Base-by-base conservation (phyloP, 2,888 invertebrate species). In the Drosophila heteroneura region DNA sequence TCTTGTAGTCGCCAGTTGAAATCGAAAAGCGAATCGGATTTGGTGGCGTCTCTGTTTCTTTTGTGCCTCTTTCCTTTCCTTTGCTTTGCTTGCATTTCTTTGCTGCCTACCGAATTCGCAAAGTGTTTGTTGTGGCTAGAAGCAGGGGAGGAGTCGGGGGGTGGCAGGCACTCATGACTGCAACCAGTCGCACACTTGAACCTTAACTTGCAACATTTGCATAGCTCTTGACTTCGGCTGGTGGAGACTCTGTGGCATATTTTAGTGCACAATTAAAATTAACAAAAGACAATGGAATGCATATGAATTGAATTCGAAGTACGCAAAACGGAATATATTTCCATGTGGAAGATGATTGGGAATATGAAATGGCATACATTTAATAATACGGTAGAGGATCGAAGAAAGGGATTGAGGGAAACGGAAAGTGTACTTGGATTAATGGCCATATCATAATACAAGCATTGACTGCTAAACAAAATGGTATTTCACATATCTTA, bases 231-330 rank as follows among this genome's bases (percentile, higher is more conserved):
- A 81, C 70, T 85, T 32, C 56, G 64, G 41, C 14, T 58, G 28
- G 26, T 16, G 47, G 47, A 47, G 66, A 49, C 66, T 57, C 66
- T 60, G 35, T 67, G 52, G 76, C 80, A 76, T 76, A 73, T 71
- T 77, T 74, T 60, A 71, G 67, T 73, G 75, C 70, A 89, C 85
- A 89, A 89, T 85, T 82, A 82, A 80, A 70, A 70, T 65, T 79
- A 74, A 63, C 70, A 66, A 63, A 80, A 60, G 64, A 70, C 65
- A 76, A 57, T 57, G 63, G 57, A 77, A 70, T 74, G 70, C 16
- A 61, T 57, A 54, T 59, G 58, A 54, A 60, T 28, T 26, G 6
- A 59, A 54, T 26, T 22, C 26, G 16, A 10, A 30, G 44, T 22
- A 58, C 22, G 22, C 44, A 22, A 22, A 26, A 5, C 9, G 47